Evolutionary conservation across 2,888 invertebrate species (phyloP).

Genomic region (Drosophila robusta): DNA sequence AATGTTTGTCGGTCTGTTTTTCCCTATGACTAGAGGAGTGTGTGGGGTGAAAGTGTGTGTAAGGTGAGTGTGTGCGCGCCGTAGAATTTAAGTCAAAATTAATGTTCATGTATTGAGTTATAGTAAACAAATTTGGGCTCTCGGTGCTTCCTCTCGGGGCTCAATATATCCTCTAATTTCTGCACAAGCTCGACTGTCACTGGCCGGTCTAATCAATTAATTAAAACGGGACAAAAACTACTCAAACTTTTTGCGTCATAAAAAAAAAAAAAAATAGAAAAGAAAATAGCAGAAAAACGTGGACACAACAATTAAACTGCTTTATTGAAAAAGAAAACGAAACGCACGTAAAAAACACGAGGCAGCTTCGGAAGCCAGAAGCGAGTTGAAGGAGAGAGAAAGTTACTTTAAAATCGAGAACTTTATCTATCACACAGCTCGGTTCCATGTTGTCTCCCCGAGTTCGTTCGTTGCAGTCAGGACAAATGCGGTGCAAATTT

Average conservation of each 20-base stretch:
- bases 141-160: background rate
- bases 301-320: slow-evolving; percentile 51
- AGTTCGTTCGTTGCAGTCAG: slow-evolving; percentile 33
- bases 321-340: slow-evolving; percentile 36
- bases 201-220: slow-evolving; percentile 64
- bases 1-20: slow-evolving; percentile 62
- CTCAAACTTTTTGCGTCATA: slow-evolving; percentile 20
- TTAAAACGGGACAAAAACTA: slow-evolving; percentile 35
- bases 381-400: background rate
- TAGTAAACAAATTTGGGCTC: background rate
- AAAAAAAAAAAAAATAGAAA: too few species aligned
- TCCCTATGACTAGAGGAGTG: slow-evolving; percentile 24
- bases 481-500: slow-evolving; percentile 71
- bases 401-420: slow-evolving; percentile 41
- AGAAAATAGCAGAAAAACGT: slow-evolving; percentile 23
- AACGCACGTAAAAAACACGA: background rate
- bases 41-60: slow-evolving; percentile 1
- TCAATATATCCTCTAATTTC: slow-evolving; percentile 11
- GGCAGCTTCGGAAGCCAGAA: background rate
- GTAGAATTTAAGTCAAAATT: slow-evolving; percentile 18
- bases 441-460: slow-evolving; percentile 10
- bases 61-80: slow-evolving; percentile 1
- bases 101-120: slow-evolving; percentile 24
- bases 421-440: slow-evolving; percentile 40
- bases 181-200: slow-evolving; percentile 51